Evolutionary conservation across 1,140 invertebrate species (phyloP), one percentile per base, ranked within the genome.

Genomic region (Heliconius melpomene): DNA sequence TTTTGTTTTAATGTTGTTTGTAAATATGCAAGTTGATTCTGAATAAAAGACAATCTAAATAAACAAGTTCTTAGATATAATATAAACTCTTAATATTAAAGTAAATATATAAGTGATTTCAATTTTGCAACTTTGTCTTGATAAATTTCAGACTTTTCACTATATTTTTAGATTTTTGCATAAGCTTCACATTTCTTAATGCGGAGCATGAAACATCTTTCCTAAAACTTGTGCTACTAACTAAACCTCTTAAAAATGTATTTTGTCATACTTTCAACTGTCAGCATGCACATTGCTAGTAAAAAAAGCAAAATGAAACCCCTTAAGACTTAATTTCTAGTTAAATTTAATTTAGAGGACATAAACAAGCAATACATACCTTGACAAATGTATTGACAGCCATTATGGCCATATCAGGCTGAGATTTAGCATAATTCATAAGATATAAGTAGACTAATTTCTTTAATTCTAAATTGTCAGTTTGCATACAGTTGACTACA

Each of bases 331-430:
- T 86, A 76, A 57, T 79, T n/a, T 80, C 82, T 85, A 80, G 38
- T 73, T 54, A 80, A 81, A 75, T 80, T 46, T 80, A 72, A 77
- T 77, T 78, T 78, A 73, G 76, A 81, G 46, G 13, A 66, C 75
- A 79, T 23, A 74, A 76, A 52, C 40, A 77, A 77, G 75, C 57
- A 82, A 75, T 84, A 89, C 88, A 81, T 91, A 99, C 98, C 97
- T 99, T 99, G 72, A 99, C 99, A 96, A 99, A 99, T 32, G 99
- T 99, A 95, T 99, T 99, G 46, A 99, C 99, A 54, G 99, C 99
- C 99, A 99, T 99, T 79, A 99, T 99, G 75, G 99, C 99, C 98
- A 99, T 99, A 92, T 99, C 99, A 13, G 99, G 99, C 94, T 99
- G 99, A 85, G 98, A 99, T 94, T 99, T 99, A 74, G 99, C 99